phyloP scores from a whole-genome alignment of 2,797 vertebrate genomes.

The Toxotes lorentzi region DNA sequence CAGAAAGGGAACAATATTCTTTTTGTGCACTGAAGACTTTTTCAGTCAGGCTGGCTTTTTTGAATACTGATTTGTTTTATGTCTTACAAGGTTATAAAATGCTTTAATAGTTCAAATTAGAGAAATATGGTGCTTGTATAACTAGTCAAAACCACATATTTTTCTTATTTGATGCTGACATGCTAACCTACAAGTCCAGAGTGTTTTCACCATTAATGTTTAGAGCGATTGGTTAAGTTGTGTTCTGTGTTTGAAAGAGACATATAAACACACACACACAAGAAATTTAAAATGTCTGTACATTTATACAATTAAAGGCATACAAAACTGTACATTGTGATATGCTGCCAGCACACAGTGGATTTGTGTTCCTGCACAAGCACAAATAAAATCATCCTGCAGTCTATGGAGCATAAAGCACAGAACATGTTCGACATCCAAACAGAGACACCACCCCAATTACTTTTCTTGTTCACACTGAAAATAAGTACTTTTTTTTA shows the following conservation, averaged over 20 bases:
- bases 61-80: neutral
- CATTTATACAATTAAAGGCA: constrained; percentile 77
- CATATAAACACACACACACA: constrained; percentile 17
- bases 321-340: constrained; percentile 64
- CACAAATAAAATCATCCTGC: constrained; percentile 31
- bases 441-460: constrained; percentile 3
- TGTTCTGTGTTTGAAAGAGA: neutral
- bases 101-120: neutral
- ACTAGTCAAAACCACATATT: neutral
- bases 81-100: neutral
- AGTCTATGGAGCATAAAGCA: constrained; percentile 15
- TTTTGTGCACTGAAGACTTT: neutral
- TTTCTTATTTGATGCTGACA: neutral
- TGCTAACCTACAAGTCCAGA: neutral
- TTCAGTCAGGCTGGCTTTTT: neutral
- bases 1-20: neutral
- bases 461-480: constrained; percentile 32
- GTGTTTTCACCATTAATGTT: neutral
- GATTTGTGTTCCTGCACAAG: constrained; percentile 32
- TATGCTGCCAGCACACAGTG: constrained; percentile 20
- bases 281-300: constrained; percentile 61
- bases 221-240: neutral
- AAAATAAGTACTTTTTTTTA: constrained; percentile 68
- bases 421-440: constrained; percentile 38
- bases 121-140: neutral